Base-by-base conservation (phyloP, 2,888 invertebrate species). In the Liopterus haemorrhoidalis region DNA sequence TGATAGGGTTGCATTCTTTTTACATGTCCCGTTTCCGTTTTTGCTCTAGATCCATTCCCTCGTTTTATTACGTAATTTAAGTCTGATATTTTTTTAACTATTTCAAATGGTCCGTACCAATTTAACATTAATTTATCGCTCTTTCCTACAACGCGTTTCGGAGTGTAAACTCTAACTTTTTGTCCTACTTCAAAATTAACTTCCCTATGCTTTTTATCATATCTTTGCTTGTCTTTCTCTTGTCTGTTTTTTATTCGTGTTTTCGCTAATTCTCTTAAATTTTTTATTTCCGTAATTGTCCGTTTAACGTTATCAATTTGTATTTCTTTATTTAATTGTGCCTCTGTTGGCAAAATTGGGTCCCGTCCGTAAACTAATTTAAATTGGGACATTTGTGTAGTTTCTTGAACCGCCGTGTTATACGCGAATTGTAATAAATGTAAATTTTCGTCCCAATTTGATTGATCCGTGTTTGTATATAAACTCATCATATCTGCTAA, bases 121-220 rank as follows among this genome's bases (percentile, higher is more conserved):
- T 43, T 39, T 6, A 54, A 20, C 5, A 54, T 14, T 1, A 54
- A 41, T 48, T 56, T 56, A 24, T 53, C 49, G 27, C 52, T 54
- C 37, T 32, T 19, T 1, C 54, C 55, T 4, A 55, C 42, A 35
- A 54, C 55, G 6, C 55, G 31, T 5, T 49, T 45, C 2, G 57
- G 53, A 1, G 52, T 52, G 22, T 52, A 57, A 2, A 57, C 51
- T 41, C 54, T 52, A 4, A 56, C 53, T 40, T 49, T 33, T 9
- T 56, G 51, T 3, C 51, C 52, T n/a, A 22, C 20, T n/a, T n/a
- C n/a, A n/a, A n/a, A n/a, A n/a, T n/a, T n/a, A n/a, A n/a, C n/a
- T n/a, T n/a, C n/a, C n/a, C 51, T 21, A 30, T 57, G 57, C 41
- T 50, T 50, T n/a, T 5, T 8, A 27, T 57, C 52, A 25, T 53